phyloP scores from a whole-genome alignment of 2,797 vertebrate species.

The Meda fulgida region DNA sequence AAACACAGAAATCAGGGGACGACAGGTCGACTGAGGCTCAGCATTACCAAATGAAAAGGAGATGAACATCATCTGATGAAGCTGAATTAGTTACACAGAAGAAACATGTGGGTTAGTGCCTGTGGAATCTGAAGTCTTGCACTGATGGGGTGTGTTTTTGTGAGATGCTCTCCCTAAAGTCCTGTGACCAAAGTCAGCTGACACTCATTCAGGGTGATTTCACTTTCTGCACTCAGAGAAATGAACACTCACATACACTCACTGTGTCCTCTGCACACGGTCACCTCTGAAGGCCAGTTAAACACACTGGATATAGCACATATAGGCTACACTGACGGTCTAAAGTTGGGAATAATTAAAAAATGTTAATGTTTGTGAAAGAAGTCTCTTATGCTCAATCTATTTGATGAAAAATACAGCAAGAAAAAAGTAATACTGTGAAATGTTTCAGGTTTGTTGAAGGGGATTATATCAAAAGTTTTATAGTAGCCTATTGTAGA shows the following conservation, averaged over 20 bases:
- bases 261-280: neutral
- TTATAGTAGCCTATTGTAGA: neutral
- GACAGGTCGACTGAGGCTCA: neutral
- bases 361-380: neutral
- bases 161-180: slow-evolving; percentile 23
- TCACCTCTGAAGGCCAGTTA: neutral
- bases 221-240: slow-evolving; percentile 37
- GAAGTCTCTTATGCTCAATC: neutral
- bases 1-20: neutral
- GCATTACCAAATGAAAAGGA: neutral
- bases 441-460: neutral
- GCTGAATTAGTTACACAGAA: neutral
- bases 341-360: neutral
- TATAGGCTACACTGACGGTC: no score
- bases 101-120: neutral
- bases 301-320: neutral
- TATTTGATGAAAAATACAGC: neutral
- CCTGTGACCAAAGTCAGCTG: slow-evolving; percentile 62
- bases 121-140: neutral
- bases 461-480: neutral
- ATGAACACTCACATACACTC: neutral
- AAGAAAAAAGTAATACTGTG: neutral
- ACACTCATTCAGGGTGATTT: slow-evolving; percentile 52
- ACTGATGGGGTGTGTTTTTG: neutral
- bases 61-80: neutral